These are phyloP conservation scores for Coracias cyanogaster DNA, from an alignment of 2,797 vertebrate species.

Conservation along the genomic window DNA sequence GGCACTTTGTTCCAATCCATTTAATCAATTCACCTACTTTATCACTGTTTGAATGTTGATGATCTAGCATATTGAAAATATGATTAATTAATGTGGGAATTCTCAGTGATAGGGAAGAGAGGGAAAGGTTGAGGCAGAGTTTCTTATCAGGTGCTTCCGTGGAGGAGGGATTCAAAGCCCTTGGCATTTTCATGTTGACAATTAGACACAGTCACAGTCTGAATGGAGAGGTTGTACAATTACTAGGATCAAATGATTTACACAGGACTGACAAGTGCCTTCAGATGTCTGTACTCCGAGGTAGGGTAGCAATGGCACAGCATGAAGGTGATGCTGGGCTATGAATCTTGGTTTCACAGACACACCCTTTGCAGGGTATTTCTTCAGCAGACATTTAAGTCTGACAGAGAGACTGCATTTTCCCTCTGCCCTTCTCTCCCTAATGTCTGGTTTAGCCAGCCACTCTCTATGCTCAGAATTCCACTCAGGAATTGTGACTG, in stretches of 20 bases:
- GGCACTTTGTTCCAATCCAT: background rate
- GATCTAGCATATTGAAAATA: background rate
- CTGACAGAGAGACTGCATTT: background rate
- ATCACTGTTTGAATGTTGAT: background rate
- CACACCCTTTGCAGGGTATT: background rate
- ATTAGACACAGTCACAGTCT: background rate
- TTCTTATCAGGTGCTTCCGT: background rate
- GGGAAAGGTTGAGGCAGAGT: background rate
- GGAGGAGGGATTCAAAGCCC: background rate
- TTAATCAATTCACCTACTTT: background rate
- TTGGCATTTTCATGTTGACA: background rate
- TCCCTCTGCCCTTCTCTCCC: background rate
- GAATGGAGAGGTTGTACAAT: background rate
- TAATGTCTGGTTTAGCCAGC: background rate
- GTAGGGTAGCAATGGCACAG: accelerated
- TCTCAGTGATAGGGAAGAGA: background rate
- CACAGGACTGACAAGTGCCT: background rate
- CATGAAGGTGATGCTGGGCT: background rate
- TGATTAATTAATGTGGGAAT: background rate
- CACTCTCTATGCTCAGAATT: background rate
- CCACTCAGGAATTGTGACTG: background rate
- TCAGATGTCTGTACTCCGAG: background rate
- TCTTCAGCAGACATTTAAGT: background rate
- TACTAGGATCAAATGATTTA: background rate
- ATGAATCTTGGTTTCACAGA: background rate